Base-by-base conservation (phyloP, 1,140 invertebrate genomes). In the Antheraea pernyi region DNA sequence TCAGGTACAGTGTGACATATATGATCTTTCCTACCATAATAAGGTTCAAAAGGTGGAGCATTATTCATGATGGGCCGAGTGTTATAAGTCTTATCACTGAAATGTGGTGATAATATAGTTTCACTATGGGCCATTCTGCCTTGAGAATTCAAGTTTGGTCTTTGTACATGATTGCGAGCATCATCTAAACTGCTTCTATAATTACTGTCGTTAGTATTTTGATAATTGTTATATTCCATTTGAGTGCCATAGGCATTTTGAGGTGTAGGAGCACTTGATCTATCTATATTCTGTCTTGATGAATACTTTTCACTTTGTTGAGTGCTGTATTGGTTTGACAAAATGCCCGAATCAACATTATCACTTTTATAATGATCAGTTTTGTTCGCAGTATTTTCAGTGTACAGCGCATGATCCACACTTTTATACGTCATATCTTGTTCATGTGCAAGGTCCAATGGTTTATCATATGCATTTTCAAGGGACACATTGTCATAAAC, bases 381-480 rank as follows among this genome's bases (percentile, higher is more conserved):
- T 67, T 70, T 64, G 67, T 65, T 65, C 59, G 71, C 76, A 84
- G 86, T 88, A 71, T 85, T 90, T 65, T 92, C 91, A 72, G 86
- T 79, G 80, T 93, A 93, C 37, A 93, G 70, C 61, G 89, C 82
- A 83, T 92, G 92, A 67, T 93, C 92, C 10, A 92, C 85, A 84
- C 91, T 91, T 83, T 91, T 92, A 67, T 93, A 93, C 10, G 90
- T 91, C 81, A 90, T 89, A 67, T 89, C 86, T 72, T 85, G 86
- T 72, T 92, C 91, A 83, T 91, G 86, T 48, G 79, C 71, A 59
- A 92, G 80, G 75, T 92, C 88, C 59, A 91, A 80, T 63, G 91
- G 91, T 80, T 85, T 91, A 61, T 93, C 92, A 85, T 93, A 93
- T 61, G 88, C 74, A 85, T 92, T 92, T 80, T 93, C 92, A 68